These are phyloP conservation scores for Danio kyathit DNA, from an alignment of 2,797 vertebrate species.

Conservation along the genomic window DNA sequence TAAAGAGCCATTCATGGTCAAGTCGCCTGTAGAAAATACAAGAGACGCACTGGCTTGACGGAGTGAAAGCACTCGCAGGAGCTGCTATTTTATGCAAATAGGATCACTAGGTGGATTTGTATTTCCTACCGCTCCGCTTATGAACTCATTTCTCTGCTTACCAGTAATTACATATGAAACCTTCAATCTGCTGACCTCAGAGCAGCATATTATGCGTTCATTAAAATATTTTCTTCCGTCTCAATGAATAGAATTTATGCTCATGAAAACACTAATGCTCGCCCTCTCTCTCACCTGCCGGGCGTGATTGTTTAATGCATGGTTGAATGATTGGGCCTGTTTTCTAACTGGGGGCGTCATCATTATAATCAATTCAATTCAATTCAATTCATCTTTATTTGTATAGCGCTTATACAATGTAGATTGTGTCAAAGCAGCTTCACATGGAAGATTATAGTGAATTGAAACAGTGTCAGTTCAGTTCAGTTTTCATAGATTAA, in stretches of 20 bases:
- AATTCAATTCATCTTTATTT: too few relatives aligned
- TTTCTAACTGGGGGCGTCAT: conserved; percentile 4
- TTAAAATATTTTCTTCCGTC: not conserved
- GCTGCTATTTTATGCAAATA: conserved; percentile 39
- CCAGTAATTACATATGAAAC: conserved; percentile 25
- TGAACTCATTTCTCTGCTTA: conserved; percentile 27
- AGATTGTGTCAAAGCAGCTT: too few relatives aligned
- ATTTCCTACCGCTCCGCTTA: conserved; percentile 1
- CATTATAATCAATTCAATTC: too few relatives aligned
- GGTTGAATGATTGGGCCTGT: conserved; percentile 23
- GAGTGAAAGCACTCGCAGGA: conserved; percentile 19
- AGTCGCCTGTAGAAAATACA: conserved; percentile 20
- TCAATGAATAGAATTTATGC: conserved; percentile 11
- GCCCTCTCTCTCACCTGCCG: conserved; percentile 25
- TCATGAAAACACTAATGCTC: conserved; percentile 16
- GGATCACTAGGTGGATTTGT: conserved; percentile 12
- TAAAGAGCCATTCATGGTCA: conserved; percentile 28
- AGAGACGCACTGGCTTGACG: conserved; percentile 16
- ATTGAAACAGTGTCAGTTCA: too few relatives aligned
- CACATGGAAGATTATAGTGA: too few relatives aligned
- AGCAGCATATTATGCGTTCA: conserved; percentile 24
- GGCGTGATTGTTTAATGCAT: conserved; percentile 15
- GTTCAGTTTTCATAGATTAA: too few relatives aligned
- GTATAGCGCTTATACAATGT: too few relatives aligned
- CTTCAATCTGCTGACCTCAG: conserved; percentile 30